Conservation (phyloP, 2,113 vertebrate species). For the Chaetura pelagica region DNA sequence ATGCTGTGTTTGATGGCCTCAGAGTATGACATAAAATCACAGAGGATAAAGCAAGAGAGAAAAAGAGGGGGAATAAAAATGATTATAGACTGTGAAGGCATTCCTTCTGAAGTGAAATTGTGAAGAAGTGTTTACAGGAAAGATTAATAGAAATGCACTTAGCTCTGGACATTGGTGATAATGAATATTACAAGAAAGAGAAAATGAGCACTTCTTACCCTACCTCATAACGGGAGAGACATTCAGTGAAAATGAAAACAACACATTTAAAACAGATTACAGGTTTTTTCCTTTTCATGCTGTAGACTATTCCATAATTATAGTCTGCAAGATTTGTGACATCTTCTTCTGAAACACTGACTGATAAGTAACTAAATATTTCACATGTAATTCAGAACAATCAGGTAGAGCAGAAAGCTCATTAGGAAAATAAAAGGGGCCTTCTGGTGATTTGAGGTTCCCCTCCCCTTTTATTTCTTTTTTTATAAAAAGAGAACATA, state of each 20-base stretch:
- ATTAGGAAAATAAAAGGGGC: not conserved
- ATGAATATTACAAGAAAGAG: not conserved
- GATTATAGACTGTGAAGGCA: not conserved
- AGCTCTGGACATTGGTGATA: not conserved
- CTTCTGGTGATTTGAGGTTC: not conserved
- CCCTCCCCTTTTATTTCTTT: not conserved
- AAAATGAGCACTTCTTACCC: conserved; percentile 1
- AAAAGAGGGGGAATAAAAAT: not conserved
- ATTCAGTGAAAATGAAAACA: conserved; percentile 36
- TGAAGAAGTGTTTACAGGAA: conserved; percentile 2
- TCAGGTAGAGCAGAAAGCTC: not conserved
- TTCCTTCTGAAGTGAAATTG: not conserved
- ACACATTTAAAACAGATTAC: conserved; percentile 7
- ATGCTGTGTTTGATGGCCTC: not conserved
- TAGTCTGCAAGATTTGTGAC: not conserved
- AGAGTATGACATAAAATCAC: not conserved
- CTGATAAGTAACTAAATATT: not conserved
- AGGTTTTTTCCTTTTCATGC: not conserved
- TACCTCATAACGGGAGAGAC: not conserved
- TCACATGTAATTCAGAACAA: not conserved
- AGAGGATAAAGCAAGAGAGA: not conserved
- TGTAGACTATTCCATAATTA: not conserved
- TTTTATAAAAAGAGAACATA: not conserved
- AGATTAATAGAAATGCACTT: conserved; percentile 21
- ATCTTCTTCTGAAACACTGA: not conserved